Base-by-base conservation (phyloP, 92 coral and sea anemone species). In the Paramuricea clavata region DNA sequence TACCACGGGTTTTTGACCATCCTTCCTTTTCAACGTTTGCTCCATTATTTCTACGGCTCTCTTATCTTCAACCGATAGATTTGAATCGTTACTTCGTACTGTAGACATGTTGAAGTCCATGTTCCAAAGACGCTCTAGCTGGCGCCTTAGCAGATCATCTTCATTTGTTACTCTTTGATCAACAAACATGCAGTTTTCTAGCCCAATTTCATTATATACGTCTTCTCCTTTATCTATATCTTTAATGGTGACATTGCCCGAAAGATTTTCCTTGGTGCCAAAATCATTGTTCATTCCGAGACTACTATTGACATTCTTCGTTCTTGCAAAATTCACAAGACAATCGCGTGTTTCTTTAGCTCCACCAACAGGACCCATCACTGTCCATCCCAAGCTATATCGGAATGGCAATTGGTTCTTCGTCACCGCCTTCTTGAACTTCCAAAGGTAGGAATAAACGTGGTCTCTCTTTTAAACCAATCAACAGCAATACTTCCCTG, bases 301-400 rank as follows among this genome's bases (percentile, higher is more conserved):
- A 17, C 26, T 23, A 54, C 26, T 2, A 54, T 21, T 21, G 26
- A 54, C 25, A 21, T 17, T 21, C 23, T 54, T 19, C 27, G 62
- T 5, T 2, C 27, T 19, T 19, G 62, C 69, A 43, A 89, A 86
- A 64, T 91, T 87, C 87, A 73, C 89, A 6, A 88, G 56, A 50
- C 56, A 92, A 86, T 28, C 8, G 6, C 30, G 54, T 69, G 34
- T 36, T 23, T 78, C 75, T 71, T 89, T 86, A 81, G 35, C 26
- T 23, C 85, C 89, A 39, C 93, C 89, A 36, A 92, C 67, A 22
- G 89, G 91, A 32, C 95, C 93, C 87, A 86, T 89, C 69, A 89
- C 93, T 57, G 91, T 93, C 92, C 92, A 93, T 62, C 93, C 93
- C 56, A 93, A 78, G 60, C 93, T 89, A 42, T 89, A 89, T 52